Conservation (phyloP, 2,888 invertebrate genomes). For the Polia nebulosa region DNA sequence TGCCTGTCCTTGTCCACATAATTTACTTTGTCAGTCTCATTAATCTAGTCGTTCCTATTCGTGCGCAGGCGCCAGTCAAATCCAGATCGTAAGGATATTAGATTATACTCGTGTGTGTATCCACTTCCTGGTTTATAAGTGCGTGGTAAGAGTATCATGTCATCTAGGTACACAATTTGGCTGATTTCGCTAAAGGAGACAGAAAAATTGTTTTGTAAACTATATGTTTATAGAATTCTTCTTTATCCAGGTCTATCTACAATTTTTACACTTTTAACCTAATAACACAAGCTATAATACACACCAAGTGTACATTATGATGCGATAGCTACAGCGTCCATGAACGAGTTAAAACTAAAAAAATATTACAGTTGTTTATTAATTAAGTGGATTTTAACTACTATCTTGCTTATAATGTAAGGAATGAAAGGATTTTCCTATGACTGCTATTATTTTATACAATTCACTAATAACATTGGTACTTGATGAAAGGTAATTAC, state of each 20-base stretch:
- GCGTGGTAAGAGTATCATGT: neutral
- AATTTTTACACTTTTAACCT: too few relatives aligned
- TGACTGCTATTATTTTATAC: neutral
- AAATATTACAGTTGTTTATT: too few relatives aligned
- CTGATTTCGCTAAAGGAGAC: neutral
- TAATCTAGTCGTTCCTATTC: slow-evolving; percentile 58
- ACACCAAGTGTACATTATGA: too few relatives aligned
- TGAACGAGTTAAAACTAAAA: too few relatives aligned
- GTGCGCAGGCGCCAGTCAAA: slow-evolving; percentile 20
- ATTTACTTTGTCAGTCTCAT: slow-evolving; percentile 51
- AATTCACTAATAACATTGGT: neutral
- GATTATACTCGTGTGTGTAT: neutral
- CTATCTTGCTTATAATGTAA: neutral
- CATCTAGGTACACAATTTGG: neutral
- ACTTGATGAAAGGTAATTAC: neutral
- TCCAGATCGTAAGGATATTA: slow-evolving; percentile 33
- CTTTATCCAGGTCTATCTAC: too few relatives aligned
- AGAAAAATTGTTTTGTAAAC: neutral
- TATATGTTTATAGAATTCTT: neutral
- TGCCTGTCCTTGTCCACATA: slow-evolving; percentile 45
- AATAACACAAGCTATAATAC: too few relatives aligned
- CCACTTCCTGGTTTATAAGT: slow-evolving; percentile 10
- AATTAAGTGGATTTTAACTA: too few relatives aligned
- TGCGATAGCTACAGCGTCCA: too few relatives aligned
- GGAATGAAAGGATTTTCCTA: neutral